Percentiles rank a stretch among this genome's conserved stretches.
Conservation (phyloP, 2,888 invertebrate genomes). For the Colletes collaris region DNA sequence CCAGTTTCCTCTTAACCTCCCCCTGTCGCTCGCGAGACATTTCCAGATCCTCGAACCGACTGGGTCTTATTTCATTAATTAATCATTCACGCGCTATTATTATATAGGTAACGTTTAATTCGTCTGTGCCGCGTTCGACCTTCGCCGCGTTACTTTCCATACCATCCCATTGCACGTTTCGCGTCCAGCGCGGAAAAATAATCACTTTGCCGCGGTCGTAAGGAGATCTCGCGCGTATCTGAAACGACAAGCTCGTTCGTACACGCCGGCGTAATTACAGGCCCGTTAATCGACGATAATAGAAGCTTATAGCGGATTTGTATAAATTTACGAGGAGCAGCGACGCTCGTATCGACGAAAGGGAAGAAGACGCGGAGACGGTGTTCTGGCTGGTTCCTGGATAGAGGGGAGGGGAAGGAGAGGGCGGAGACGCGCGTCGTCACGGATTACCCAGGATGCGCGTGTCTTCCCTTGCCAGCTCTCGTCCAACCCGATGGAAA, state of each 20-base stretch:
- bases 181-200: background rate
- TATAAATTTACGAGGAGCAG: constrained; percentile 47
- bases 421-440: constrained; percentile 73
- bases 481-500: constrained; percentile 67
- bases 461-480: constrained; percentile 78
- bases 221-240: background rate
- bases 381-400: background rate
- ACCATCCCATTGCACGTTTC: background rate
- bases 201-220: constrained; percentile 4
- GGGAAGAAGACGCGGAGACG: constrained; percentile 15
- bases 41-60: background rate
- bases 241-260: constrained; percentile 11
- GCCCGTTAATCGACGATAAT: constrained; percentile 50
- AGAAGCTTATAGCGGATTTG: constrained; percentile 43
- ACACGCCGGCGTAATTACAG: constrained; percentile 29
- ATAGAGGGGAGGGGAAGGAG: background rate
- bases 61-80: constrained; percentile 12
- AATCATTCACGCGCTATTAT: background rate
- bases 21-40: background rate
- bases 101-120: background rate
- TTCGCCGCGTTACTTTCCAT: background rate
- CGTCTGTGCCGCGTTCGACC: background rate
- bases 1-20: background rate
- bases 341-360: constrained; percentile 28
- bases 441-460: constrained; percentile 82